Evolutionary conservation across 2,113 vertebrate genomes (phyloP).

Genomic region (Peucedramus taeniatus): DNA sequence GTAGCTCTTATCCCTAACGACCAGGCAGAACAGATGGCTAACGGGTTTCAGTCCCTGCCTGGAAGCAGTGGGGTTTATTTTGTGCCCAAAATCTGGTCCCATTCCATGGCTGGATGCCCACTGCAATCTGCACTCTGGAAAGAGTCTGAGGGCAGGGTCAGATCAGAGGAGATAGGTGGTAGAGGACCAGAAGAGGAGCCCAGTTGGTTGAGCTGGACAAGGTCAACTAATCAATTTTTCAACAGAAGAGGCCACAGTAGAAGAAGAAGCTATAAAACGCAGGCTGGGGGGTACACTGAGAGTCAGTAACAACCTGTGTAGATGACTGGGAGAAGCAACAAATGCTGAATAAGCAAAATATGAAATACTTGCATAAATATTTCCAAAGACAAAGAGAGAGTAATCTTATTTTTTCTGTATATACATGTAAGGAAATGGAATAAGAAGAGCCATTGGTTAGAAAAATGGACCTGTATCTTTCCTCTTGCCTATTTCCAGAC

Average conservation of each 20-base stretch:
- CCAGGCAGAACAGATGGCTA: slow-evolving; percentile 53
- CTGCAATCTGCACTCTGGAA: not conserved
- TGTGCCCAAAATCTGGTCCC: slow-evolving; percentile 27
- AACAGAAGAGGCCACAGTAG: not conserved
- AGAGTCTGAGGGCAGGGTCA: not conserved
- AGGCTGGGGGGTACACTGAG: not conserved
- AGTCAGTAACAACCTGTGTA: not conserved
- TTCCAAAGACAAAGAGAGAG: not conserved
- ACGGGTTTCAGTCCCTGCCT: slow-evolving; percentile 10
- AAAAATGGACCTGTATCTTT: not conserved
- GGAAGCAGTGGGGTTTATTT: slow-evolving; percentile 13
- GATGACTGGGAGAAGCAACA: not conserved
- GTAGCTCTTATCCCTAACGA: not conserved
- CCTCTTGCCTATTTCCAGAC: not conserved
- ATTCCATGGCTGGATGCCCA: slow-evolving; percentile 47
- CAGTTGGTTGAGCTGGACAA: not conserved
- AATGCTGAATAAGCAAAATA: not conserved
- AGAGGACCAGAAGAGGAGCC: not conserved
- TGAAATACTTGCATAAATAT: not conserved
- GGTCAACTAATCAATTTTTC: not conserved
- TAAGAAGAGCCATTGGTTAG: not conserved
- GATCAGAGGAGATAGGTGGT: not conserved
- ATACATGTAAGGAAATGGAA: not conserved
- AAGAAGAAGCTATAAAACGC: not conserved
- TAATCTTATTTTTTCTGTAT: not conserved